Percentiles rank a stretch among this genome's conserved stretches.
Evolutionary conservation across 2,113 vertebrate genomes (phyloP).

Genomic region (Eubucco bourcierii): DNA sequence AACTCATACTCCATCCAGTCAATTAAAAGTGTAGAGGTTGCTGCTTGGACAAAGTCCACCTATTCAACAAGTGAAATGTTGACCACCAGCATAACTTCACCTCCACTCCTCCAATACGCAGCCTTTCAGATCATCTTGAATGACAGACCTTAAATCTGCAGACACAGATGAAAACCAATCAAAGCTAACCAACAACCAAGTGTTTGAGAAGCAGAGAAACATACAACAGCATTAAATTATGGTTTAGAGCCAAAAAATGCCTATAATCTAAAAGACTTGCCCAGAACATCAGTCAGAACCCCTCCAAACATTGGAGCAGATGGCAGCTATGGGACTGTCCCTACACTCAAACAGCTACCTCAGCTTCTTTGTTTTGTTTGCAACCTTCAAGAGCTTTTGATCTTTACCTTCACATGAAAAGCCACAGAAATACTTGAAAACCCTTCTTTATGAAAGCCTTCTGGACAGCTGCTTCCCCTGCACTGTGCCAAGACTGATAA

Average conservation of each 20-base stretch:
- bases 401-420: background rate
- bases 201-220: accelerated
- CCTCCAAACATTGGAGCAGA: accelerated
- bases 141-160: background rate
- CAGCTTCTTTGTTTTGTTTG: background rate
- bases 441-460: background rate
- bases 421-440: background rate
- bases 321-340: background rate
- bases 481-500: too few species aligned
- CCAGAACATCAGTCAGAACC: accelerated
- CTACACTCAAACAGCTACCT: background rate
- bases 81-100: background rate
- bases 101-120: background rate
- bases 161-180: background rate
- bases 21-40: background rate
- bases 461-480: background rate
- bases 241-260: too few species aligned
- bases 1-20: accelerated
- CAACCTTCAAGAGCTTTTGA: background rate
- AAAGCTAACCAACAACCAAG: background rate
- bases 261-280: background rate
- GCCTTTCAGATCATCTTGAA: background rate
- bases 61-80: background rate
- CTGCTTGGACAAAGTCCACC: background rate
- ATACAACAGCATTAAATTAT: accelerated